Percentiles rank a stretch among this genome's conserved stretches.
Evolutionary conservation across 2,888 invertebrate species (phyloP).

Genomic region (Cacoxenus indagator): DNA sequence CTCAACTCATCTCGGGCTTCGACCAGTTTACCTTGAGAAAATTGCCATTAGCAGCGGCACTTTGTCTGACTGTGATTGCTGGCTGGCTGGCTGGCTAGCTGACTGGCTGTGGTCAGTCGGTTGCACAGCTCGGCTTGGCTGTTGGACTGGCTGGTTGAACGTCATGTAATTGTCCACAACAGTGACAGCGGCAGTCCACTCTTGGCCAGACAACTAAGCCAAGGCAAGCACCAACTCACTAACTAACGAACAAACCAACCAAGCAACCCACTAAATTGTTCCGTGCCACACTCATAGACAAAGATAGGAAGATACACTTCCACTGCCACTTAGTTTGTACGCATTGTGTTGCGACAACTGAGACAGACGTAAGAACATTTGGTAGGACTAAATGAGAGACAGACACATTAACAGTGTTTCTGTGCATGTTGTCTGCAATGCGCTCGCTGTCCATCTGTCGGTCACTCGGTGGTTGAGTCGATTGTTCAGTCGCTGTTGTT

Average conservation of each 20-base stretch:
- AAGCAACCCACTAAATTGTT: neutral
- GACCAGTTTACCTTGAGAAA: conserved; percentile 7
- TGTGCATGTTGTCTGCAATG: conserved; percentile 3
- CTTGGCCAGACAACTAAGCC: conserved; percentile 10
- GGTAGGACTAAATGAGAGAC: neutral
- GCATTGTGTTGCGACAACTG: neutral
- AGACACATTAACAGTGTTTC: conserved; percentile 8
- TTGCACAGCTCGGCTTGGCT: conserved; percentile 22
- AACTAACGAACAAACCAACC: conserved; percentile 3
- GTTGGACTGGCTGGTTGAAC: conserved; percentile 29
- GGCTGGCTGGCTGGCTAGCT: conserved; percentile 38
- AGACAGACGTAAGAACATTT: neutral
- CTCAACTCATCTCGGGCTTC: neutral
- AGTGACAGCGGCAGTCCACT: conserved; percentile 26
- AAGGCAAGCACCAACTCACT: conserved; percentile 16
- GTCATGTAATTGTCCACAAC: conserved; percentile 51
- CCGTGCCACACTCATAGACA: neutral
- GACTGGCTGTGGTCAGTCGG: conserved; percentile 22
- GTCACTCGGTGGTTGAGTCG: neutral
- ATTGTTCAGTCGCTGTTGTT: neutral
- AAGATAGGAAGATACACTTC: too few relatives aligned
- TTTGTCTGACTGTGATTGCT: conserved; percentile 28
- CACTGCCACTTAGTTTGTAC: neutral
- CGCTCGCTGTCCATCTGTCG: neutral
- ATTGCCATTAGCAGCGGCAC: conserved; percentile 6